Base-by-base conservation (phyloP, 2,113 vertebrate genomes). In the Callipepla squamata region DNA sequence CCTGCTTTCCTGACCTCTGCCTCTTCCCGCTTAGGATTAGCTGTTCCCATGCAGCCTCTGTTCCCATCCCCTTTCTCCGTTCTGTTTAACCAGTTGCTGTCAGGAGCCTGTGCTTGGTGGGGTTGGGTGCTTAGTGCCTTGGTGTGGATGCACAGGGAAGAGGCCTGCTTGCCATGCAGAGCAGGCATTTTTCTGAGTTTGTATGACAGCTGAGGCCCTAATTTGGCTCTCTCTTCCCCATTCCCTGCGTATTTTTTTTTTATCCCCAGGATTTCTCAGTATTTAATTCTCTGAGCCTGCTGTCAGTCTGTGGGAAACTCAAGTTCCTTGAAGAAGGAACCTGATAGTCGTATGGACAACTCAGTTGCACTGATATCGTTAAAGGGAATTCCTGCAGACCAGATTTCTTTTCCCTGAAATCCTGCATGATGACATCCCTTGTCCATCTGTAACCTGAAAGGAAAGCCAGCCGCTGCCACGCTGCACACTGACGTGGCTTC, bases 211-310 rank as follows among this genome's bases (percentile, higher is more conserved):
- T 5, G 0, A 87, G 72, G 50, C 58, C 15, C 93, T 92, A 40
- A 42, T 89, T 94, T 95, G 90, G 36, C 40, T 61, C 62, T 2
- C 47, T 86, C 32, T 69, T 82, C 55, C 13, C 50, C 23, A 25
- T 87, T 65, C 87, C 78, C 87, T 81, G 78, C 40, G 13, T 76
- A 38, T 47, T 67, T 67, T 57, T 70, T 77, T 70, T 77, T 26
- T 85, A 53, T 57, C 12, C 63, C 70, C 11, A n/a, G 77, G 65
- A 63, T 92, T 93, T 92, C 69, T 93, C 61, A 42, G 62, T 87
- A 85, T 89, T 95, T 95, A 81, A 85, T 93, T 82, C 92, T 95
- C 55, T 0, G 2, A 91, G 70, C 92, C 90, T 95, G 93, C 79
- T 95, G 75, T 87, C 90, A 74, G 63, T 80, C 48, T 87, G 16